Evolutionary conservation across 2,113 vertebrate genomes (phyloP), one percentile per base, ranked within the genome.

Genomic region (Strix aluco): DNA sequence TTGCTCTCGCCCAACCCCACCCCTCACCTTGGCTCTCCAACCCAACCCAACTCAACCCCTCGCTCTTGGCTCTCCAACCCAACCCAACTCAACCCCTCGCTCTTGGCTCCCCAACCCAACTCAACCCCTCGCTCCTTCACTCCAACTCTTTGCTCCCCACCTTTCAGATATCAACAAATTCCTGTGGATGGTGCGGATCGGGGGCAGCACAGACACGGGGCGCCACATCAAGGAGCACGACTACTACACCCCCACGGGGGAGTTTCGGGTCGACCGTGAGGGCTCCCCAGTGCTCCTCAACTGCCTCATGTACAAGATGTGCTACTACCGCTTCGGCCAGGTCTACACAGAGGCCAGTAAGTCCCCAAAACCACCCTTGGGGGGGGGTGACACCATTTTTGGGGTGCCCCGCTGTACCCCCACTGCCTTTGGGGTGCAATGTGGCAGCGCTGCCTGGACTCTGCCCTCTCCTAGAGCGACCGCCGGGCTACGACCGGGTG

Each of bases 271-370:
- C 5, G 99, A 99, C 92, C 98, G 99, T 1, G 99, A 99, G 93
- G 99, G 99, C 38, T 99, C 99, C 18, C 99, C 99, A 0, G 99
- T 99, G 92, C 98, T 99, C 77, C 99, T 99, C 92, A 99, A 99
- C 98, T 99, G 99, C 97, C 99, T 99, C 59, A 99, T 99, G 99
- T 99, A 99, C 97, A 99, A 99, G 98, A 99, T 99, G 99, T 99
- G 99, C 98, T 99, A 99, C 98, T 99, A 99, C 92, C 99, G 99
- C 96, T 99, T 99, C 6, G 99, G 99, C 62, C 99, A 99, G 97
- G 99, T 99, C 97, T 99, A 99, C 98, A 99, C 99, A 3, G 99
- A 99, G 97, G 99, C 99, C 98, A 99, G 99, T 99, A 96, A 98
- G 99, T 99, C n/a, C 52, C 75, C 46, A 25, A 8, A 58, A 9